Conservation (phyloP, 1,140 invertebrate species). For the Bombus soroeensis region DNA sequence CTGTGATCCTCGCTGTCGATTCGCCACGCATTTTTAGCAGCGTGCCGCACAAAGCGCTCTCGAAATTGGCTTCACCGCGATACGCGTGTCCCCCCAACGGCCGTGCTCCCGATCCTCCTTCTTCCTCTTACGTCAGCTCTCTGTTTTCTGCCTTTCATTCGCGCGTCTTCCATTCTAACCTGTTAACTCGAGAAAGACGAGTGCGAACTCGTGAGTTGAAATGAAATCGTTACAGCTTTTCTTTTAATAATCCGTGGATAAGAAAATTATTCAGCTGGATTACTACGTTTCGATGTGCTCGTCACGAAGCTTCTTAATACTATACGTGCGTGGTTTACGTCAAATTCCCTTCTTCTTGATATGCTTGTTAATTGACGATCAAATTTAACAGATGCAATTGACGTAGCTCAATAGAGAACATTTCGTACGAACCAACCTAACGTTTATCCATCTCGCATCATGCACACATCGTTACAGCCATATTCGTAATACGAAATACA, state of each 20-base stretch:
- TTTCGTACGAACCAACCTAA: no score
- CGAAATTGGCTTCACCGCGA: slow-evolving; percentile 58
- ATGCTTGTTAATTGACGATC: no score
- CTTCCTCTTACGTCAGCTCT: slow-evolving; percentile 40
- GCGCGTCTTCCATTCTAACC: background rate
- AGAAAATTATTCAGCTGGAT: no score
- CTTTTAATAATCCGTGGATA: no score
- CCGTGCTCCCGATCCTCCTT: background rate
- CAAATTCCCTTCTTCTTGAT: no score
- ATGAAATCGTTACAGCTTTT: no score
- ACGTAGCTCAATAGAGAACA: fast-evolving
- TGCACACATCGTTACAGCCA: no score
- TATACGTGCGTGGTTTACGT: fast-evolving
- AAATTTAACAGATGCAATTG: no score
- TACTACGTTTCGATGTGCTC: background rate
- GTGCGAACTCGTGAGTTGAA: no score
- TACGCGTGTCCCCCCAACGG: slow-evolving; percentile 39
- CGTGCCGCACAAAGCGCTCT: slow-evolving; percentile 56
- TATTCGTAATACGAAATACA: no score
- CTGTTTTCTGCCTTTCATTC: slow-evolving; percentile 11
- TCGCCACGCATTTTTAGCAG: slow-evolving; percentile 68
- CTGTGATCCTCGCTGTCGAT: slow-evolving; percentile 57
- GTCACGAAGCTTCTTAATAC: no score
- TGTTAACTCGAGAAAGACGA: background rate
- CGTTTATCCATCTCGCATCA: no score